phyloP scores from a whole-genome alignment of 2,888 invertebrate genomes.

The Parnassius smintheus region DNA sequence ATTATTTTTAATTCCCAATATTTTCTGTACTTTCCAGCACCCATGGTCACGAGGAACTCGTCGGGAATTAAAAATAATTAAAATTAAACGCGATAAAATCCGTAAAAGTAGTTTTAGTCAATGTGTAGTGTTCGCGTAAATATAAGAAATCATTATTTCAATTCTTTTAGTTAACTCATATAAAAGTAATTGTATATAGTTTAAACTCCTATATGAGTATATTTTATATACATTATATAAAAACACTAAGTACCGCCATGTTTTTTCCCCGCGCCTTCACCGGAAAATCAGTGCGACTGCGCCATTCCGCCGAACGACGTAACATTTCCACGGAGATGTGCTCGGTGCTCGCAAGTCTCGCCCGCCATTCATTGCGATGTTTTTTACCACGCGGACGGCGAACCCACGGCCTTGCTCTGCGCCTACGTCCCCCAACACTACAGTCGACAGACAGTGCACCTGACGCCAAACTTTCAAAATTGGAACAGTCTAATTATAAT shows the following conservation, averaged over 20 bases:
- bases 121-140: too few relatives aligned
- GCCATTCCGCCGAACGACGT: constrained; percentile 10
- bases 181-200: too few relatives aligned
- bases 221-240: not conserved
- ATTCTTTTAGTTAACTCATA: too few relatives aligned
- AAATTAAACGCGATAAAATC: too few relatives aligned
- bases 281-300: not conserved
- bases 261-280: constrained; percentile 5
- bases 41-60: too few relatives aligned
- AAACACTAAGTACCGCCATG: constrained; percentile 6
- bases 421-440: constrained; percentile 50
- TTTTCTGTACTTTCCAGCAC: too few relatives aligned
- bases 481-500: constrained; percentile 53
- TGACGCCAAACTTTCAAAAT: constrained; percentile 55
- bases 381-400: constrained; percentile 65
- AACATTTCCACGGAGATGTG: constrained; percentile 34
- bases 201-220: too few relatives aligned
- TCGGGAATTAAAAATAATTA: too few relatives aligned
- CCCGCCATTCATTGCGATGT: constrained; percentile 70
- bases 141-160: too few relatives aligned
- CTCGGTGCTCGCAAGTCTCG: constrained; percentile 53
- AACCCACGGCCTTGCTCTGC: constrained; percentile 70
- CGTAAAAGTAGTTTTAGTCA: too few relatives aligned
- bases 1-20: too few relatives aligned
- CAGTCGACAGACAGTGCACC: constrained; percentile 43